phyloP scores from a whole-genome alignment of 2,113 vertebrate genomes.

The Empidonax traillii region DNA sequence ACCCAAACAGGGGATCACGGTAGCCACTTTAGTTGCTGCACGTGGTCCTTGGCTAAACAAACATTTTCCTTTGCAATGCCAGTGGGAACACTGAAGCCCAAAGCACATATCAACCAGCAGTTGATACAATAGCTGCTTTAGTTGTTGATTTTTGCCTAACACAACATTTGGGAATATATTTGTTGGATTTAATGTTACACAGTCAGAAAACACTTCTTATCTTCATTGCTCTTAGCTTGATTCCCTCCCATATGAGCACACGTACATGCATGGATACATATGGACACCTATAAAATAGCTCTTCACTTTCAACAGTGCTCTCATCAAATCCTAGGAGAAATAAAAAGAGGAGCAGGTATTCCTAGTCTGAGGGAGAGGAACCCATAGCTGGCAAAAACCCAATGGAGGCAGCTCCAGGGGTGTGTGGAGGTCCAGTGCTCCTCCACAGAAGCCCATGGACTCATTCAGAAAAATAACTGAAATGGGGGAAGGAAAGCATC shows the following conservation, averaged over 20 bases:
- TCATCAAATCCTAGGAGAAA: background rate
- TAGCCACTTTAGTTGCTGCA: background rate
- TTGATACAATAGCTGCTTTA: background rate
- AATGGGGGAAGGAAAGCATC: background rate
- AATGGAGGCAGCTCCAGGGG: background rate
- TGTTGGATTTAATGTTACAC: background rate
- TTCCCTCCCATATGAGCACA: background rate
- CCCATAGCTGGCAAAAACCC: background rate
- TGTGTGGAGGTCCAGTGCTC: fast-evolving
- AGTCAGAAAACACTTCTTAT: background rate
- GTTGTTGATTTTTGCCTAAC: background rate
- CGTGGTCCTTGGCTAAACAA: background rate
- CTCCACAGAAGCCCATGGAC: fast-evolving
- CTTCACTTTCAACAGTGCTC: background rate
- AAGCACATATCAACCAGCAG: background rate
- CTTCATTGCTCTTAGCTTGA: background rate
- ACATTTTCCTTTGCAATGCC: background rate
- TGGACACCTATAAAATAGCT: background rate
- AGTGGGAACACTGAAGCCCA: background rate
- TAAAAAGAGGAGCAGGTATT: background rate
- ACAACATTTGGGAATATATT: background rate
- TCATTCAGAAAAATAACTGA: background rate
- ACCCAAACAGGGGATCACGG: fast-evolving
- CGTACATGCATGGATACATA: fast-evolving
- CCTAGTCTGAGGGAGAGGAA: background rate